A percentile compares a stretch with the other conserved stretches of the same genome.
These are phyloP conservation scores for Anthrax anthrax DNA, from an alignment of 2,888 invertebrate species.

Conservation along the genomic window DNA sequence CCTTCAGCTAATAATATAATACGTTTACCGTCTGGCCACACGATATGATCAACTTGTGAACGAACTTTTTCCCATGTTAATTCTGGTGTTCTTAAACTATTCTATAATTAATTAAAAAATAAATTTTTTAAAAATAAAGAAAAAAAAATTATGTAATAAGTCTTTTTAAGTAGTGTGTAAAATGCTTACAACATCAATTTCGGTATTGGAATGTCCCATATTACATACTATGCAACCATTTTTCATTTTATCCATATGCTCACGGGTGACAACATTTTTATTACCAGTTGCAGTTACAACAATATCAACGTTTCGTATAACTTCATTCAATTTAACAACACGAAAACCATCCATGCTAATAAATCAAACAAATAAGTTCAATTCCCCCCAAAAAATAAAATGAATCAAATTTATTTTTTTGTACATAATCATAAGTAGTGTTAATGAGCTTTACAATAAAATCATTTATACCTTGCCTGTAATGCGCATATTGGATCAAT, in stretches of 20 bases:
- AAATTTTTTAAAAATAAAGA: too few species aligned
- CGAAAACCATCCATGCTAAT: constrained; percentile 82
- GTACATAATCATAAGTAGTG: too few species aligned
- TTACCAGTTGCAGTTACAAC: constrained; percentile 97
- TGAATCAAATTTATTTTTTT: too few species aligned
- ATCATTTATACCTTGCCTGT: constrained; percentile 60
- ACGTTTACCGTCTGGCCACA: constrained; percentile 94
- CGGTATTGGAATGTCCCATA: constrained; percentile 95
- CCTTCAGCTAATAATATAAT: constrained; percentile 91
- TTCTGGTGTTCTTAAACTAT: constrained; percentile 83
- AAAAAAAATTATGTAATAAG: too few species aligned
- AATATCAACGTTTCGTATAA: constrained; percentile 83
- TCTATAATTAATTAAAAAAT: constrained; percentile 37
- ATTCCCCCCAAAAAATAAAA: not conserved
- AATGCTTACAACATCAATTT: constrained; percentile 72
- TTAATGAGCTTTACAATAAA: not conserved
- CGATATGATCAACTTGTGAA: constrained; percentile 95
- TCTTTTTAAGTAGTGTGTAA: not conserved
- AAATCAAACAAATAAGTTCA: not conserved
- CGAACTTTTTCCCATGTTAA: constrained; percentile 94
- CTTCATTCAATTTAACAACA: constrained; percentile 88
- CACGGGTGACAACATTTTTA: constrained; percentile 88
- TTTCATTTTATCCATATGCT: constrained; percentile 94
- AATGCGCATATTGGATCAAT: constrained; percentile 96
- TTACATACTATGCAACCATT: constrained; percentile 91